Evolutionary conservation across 2,888 invertebrate genomes (phyloP), one percentile per base, ranked within the genome.

Genomic region (Lithophane ornitopus): DNA sequence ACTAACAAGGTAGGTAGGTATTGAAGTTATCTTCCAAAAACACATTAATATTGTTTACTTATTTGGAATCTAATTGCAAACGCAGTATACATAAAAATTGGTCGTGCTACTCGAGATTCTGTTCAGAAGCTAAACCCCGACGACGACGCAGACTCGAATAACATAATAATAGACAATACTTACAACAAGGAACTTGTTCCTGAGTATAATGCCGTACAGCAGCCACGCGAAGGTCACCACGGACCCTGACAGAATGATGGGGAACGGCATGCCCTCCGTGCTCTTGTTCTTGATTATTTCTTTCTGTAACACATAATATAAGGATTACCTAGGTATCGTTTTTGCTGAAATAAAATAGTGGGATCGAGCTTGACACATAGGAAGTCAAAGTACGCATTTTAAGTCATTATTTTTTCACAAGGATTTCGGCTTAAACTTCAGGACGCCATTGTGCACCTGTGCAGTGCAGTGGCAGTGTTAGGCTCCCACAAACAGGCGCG

Each of bases 181-280:
- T 92, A 98, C 98, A 89, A 98, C 97, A 89, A 99, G 97, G 94
- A 98, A 98, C 76, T 95, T 92, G 92, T 99, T 98, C 83, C 97
- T 95, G 75, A 98, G 97, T 62, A 98, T 97, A 85, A 98, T 96
- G 22, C 98, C 99, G 92, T 99, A 99, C 0, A 98, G 90, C 70
- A 98, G 95, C 99, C 99, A 99, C 91, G 98, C 97, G 82, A 97
- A 97, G 41, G 98, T 97, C 22, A 99, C 98, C 11, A 98, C 90
- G 49, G 98, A 97, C 83, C 98, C 99, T 86, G 98, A 98, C 54
- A 98, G 94, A 89, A 99, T 99, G 77, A 99, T 97, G 14, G 99
- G 98, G 92, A 99, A 98, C 9, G 99, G 99, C 94, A 99, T 97
- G 56, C 98, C 97, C 80, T 98, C 98, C 0, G 99, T 98, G 93